A percentile compares a stretch with the other conserved stretches of the same genome.
phyloP scores from a whole-genome alignment of 2,113 vertebrate genomes.

The Phainopepla nitens region DNA sequence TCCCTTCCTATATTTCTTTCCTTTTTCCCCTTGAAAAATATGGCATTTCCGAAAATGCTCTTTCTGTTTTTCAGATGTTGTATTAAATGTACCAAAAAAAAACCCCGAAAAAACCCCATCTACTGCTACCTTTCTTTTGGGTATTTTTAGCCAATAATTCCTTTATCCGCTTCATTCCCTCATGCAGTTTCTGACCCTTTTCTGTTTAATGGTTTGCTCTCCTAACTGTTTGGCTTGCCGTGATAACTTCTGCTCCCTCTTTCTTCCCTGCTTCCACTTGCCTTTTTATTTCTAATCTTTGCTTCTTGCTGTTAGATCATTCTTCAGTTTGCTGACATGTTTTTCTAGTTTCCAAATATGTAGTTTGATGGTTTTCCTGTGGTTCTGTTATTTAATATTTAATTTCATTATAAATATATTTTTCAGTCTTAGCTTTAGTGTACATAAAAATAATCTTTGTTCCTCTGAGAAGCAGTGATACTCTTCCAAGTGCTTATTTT shows the following conservation, averaged over 20 bases:
- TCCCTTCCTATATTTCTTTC: neutral
- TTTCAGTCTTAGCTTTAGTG: neutral
- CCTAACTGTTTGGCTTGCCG: neutral
- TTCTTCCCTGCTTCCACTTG: neutral
- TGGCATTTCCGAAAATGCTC: neutral
- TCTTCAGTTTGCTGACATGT: neutral
- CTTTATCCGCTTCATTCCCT: neutral
- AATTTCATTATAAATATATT: neutral
- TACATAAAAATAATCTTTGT: neutral
- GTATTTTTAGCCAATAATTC: conserved; percentile 26
- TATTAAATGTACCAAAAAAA: neutral
- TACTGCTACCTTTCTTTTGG: neutral
- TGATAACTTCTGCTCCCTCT: neutral
- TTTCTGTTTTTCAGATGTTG: neutral
- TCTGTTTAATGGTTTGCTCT: neutral
- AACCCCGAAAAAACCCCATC: neutral
- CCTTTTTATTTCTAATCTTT: neutral
- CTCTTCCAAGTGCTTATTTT: neutral
- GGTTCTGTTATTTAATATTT: neutral
- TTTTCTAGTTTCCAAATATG: neutral
- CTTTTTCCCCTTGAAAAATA: neutral
- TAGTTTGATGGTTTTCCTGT: neutral
- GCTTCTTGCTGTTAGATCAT: neutral
- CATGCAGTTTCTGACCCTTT: neutral
- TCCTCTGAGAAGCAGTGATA: neutral